These are phyloP conservation scores for Neoarius graeffei DNA, from an alignment of 2,113 vertebrate genomes.

Conservation along the genomic window DNA sequence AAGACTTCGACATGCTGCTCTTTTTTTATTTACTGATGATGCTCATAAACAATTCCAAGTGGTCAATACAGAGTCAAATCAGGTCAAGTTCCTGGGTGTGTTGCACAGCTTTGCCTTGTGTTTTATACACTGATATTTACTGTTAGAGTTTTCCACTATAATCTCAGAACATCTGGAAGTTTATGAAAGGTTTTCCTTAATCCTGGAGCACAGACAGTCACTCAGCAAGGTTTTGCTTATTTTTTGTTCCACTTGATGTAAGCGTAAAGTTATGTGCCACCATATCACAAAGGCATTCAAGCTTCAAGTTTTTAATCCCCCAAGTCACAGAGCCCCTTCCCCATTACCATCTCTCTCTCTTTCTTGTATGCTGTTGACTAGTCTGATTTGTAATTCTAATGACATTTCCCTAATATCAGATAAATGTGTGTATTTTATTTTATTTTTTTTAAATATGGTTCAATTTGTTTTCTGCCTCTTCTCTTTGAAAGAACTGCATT, in stretches of 20 bases:
- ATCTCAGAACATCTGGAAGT: background rate
- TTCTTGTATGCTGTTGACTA: slow-evolving; percentile 53
- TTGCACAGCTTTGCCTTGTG: background rate
- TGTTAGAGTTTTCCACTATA: background rate
- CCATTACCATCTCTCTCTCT: slow-evolving; percentile 59
- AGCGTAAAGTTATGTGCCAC: slow-evolving; percentile 28
- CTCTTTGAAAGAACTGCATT: slow-evolving; percentile 1
- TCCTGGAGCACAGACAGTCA: background rate
- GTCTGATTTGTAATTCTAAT: slow-evolving; percentile 66
- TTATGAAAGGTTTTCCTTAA: background rate
- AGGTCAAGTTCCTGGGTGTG: background rate
- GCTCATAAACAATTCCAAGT: background rate
- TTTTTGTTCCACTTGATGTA: slow-evolving; percentile 3
- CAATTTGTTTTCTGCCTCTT: slow-evolving; percentile 55
- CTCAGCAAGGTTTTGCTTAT: background rate
- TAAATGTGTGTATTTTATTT: slow-evolving; percentile 43
- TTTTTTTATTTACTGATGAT: background rate
- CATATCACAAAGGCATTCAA: slow-evolving; percentile 47
- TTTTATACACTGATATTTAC: background rate
- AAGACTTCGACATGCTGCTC: background rate
- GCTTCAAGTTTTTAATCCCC: slow-evolving; percentile 62
- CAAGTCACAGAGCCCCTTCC: slow-evolving; percentile 51
- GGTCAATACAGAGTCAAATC: background rate
- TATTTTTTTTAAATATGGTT: slow-evolving; percentile 59
- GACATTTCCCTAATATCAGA: slow-evolving; percentile 56